Base-by-base conservation (phyloP, 2,113 vertebrate species). In the Tetraodon nigroviridis region DNA sequence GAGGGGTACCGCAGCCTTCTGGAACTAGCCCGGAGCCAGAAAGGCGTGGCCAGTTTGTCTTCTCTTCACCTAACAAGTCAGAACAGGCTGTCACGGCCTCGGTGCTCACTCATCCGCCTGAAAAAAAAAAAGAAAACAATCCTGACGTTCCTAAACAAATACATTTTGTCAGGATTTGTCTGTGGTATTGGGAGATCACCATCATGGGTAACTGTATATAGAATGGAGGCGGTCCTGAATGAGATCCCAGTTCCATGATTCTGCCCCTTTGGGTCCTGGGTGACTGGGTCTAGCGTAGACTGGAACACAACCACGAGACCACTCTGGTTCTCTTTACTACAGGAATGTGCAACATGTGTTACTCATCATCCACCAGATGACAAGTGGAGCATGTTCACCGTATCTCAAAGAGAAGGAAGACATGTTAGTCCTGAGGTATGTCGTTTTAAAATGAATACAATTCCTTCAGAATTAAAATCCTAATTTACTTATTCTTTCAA, bases 271-370 rank as follows among this genome's bases (percentile, higher is more conserved):
- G 3, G 32, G 32, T 37, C 32, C 29, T 1, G 29, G 29, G 6
- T 37, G 12, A 37, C 7, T n/a, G n/a, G n/a, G 10, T 13, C 47
- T 22, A 41, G 27, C 2, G 51, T 55, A 7, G 56, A 20, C 24
- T 59, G 8, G 61, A 73, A 76, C 73, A 80, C 65, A 67, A 37
- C 32, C 8, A 11, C 71, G 63, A 41, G 49, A 75, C 73, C 64
- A 67, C 82, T 82, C 51, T 77, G 64, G 51, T 61, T 65, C 59
- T 78, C 63, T n/a, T 65, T 60, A 54, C 57, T 61, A 63, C 63
- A 69, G 81, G 75, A 86, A 84, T 80, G 77, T 60, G 14, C 73
- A 69, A 55, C 55, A 73, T 71, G 69, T 79, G 73, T 71, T 76
- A 53, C 60, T 75, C 71, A 71, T 81, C 48, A 42, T 61, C 60